These are phyloP conservation scores for Chloroclysta siterata DNA, from an alignment of 2,888 invertebrate genomes.

Conservation along the genomic window DNA sequence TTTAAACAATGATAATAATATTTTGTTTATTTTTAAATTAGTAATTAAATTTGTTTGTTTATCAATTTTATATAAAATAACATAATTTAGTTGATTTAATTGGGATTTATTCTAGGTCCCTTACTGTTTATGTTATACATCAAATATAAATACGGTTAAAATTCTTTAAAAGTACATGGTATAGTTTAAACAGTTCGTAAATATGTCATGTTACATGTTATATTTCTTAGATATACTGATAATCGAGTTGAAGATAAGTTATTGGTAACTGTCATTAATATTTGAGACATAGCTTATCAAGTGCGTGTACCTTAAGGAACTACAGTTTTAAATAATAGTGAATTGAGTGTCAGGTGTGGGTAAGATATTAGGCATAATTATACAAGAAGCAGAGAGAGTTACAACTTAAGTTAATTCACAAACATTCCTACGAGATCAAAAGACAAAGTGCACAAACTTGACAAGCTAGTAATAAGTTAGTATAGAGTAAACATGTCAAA, in stretches of 20 bases:
- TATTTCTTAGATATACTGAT: conserved; percentile 20
- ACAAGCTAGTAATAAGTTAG: conserved; percentile 18
- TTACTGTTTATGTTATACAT: conserved; percentile 17
- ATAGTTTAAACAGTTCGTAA: conserved; percentile 11
- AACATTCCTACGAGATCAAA: not conserved
- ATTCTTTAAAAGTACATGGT: conserved; percentile 18
- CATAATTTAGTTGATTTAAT: conserved; percentile 9
- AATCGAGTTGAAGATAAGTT: conserved; percentile 19
- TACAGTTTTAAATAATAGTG: not conserved
- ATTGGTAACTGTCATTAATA: conserved; percentile 27
- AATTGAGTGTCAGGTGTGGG: not conserved
- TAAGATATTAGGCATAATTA: not conserved
- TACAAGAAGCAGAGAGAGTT: not conserved
- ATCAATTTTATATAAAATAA: not conserved
- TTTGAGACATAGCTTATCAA: conserved; percentile 22
- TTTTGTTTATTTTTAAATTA: too few species aligned
- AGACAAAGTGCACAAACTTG: conserved; percentile 22
- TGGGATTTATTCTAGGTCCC: conserved; percentile 22
- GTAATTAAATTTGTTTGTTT: too few species aligned
- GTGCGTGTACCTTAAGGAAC: conserved; percentile 7
- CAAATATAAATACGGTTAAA: conserved; percentile 16
- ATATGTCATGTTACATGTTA: conserved; percentile 6
- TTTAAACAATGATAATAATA: conserved; percentile 2
- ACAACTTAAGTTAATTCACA: not conserved
- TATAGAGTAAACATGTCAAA: conserved; percentile 27